Evolutionary conservation across 1,140 invertebrate genomes (phyloP).

Genomic region (Calliopsis andreniformis): DNA sequence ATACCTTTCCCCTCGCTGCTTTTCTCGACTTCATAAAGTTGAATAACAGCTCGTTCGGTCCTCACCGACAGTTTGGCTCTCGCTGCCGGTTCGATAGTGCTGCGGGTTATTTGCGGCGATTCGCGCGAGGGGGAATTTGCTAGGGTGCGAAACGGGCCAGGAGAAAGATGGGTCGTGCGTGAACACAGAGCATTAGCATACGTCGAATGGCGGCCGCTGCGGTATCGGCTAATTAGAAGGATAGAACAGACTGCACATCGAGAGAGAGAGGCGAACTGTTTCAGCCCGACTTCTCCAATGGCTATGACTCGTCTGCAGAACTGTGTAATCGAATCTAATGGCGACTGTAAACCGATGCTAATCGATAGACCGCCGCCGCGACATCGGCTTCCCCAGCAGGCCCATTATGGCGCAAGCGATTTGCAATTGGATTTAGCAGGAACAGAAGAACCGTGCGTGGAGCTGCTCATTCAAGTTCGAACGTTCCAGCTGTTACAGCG

Average conservation of each 20-base stretch:
- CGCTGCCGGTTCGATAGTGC: too few species aligned
- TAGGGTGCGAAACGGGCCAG: slow-evolving; percentile 22
- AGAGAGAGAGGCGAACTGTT: not conserved
- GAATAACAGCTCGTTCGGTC: not conserved
- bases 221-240: slow-evolving; percentile 50
- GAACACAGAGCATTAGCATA: slow-evolving; percentile 17
- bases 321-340: slow-evolving; percentile 58
- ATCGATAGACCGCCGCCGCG: slow-evolving; percentile 59
- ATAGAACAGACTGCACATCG: slow-evolving; percentile 1
- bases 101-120: not conserved
- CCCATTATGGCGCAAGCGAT: slow-evolving; percentile 61
- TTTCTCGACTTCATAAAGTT: not conserved
- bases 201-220: slow-evolving; percentile 23
- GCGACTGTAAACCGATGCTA: slow-evolving; percentile 63
- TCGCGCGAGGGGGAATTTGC: not conserved
- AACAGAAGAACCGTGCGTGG: not conserved
- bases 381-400: slow-evolving; percentile 28
- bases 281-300: not conserved
- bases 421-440: slow-evolving; percentile 54
- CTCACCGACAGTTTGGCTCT: not conserved
- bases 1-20: too few species aligned
- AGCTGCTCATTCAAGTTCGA: not conserved
- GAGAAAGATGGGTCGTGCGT: slow-evolving; percentile 24
- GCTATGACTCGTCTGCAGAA: slow-evolving; percentile 10
- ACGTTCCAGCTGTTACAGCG: not conserved